Base-by-base conservation (phyloP, 2,888 invertebrate genomes). In the Chaitophorus viminalis region DNA sequence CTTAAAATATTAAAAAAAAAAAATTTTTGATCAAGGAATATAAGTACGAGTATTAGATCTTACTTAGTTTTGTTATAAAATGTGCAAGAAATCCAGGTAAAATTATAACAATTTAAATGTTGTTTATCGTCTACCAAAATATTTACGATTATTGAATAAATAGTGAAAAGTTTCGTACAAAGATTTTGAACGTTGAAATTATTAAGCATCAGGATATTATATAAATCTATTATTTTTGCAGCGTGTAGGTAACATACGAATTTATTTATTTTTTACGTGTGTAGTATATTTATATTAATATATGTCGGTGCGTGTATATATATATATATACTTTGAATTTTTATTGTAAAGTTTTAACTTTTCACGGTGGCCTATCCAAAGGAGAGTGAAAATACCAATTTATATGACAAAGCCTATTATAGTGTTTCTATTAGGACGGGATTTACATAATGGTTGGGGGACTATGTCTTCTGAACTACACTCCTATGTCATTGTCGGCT, bases 321-420 rank as follows among this genome's bases (percentile, higher is more conserved):
- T 8, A 18, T 79, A 39, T 46, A 81, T 33, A 31, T 33, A 54
- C n/a, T 74, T 74, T 29, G 25, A 21, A 78, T 86, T 70, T 68
- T 21, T 70, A 70, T 86, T 86, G 85, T 70, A 6, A 29, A 39
- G 78, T 72, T 31, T 86, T 86, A 74, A 74, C 79, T 78, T 79
- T 86, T 74, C 72, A 31, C 31, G 21, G 60, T 54, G 72, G 54
- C 36, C 79, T 72, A 86, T 77, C 77, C 77, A 70, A 52, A 78
- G 77, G 54, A 77, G 33, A 68, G 86, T 79, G 78, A 86, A 84
- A 86, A 86, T 86, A 79, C 86, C 86, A 86, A 86, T 86, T 86
- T 86, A 86, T 86, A 79, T 86, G 86, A 86, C 86, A 86, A 86
- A 86, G 72, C 86, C 86, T 86, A 86, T 86, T 86, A 86, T 86